Evolutionary conservation across 2,113 vertebrate species (phyloP), one percentile per base, ranked within the genome.

Genomic region (Passer montanus): DNA sequence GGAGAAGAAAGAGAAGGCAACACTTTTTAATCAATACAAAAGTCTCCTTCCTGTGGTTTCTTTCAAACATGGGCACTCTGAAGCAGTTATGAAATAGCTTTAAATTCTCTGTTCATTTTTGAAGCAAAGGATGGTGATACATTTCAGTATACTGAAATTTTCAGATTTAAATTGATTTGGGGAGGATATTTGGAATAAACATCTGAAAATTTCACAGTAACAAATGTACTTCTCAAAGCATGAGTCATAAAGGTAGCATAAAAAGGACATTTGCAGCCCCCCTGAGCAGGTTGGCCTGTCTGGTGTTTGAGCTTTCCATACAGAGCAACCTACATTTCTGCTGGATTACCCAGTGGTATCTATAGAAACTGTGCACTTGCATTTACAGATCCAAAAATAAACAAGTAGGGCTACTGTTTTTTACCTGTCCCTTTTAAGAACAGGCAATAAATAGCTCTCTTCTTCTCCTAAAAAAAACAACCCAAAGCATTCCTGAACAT

Each of bases 351-450:
- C 50, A 43, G 47, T 59, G 72, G 68, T 96, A 92, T 91, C 92
- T 96, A 81, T 92, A 94, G 95, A 93, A 95, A 95, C 83, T 72
- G 39, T 56, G 37, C 69, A 68, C 47, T 90, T 87, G 46, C 66
- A 86, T 95, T 68, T 87, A 86, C 64, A 88, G 84, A 85, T 86
- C 73, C 69, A 88, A 93, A 92, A 96, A 95, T 86, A 90, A 96
- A 87, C 74, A 93, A 93, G 75, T 80, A 80, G 63, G 30, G 49
- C 39, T 88, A 60, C 58, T 39, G 67, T 1, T 58, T 95, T 95
- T 94, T 12, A 97, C 82, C 92, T 90, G 85, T 46, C 21, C 33
- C 7, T 90, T 85, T 85, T 84, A 90, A 90, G 43, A 92, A 49
- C 46, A 80, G 23, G 18, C 28, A 92, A 92, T 44, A 95, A 92